Base-by-base conservation (phyloP, 1,140 invertebrate genomes). In the Drosophila sproati region DNA sequence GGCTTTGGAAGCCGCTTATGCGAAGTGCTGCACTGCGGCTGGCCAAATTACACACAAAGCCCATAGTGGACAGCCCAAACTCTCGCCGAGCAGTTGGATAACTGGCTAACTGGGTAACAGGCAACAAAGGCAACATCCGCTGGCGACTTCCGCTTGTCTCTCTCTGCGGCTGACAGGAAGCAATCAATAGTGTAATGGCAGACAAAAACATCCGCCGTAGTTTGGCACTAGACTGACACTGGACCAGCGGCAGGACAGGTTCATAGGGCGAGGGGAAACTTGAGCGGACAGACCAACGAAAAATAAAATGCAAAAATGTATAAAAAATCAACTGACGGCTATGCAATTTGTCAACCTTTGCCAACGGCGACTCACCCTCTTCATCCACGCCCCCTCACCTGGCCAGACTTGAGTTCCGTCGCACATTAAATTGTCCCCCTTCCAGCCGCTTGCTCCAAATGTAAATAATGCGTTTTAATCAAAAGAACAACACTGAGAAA, bases 131-230 rank as follows among this genome's bases (percentile, higher is more conserved):
- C 64, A 74, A 80, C 86, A 82, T 90, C 86, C 86, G 86, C 67
- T 52, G 55, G 34, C 61, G 56, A 62, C 76, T 78, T 81, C 86
- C 86, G 81, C 72, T 82, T 75, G 31, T 55, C 47, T 29, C 69
- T 37, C 43, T 5, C 6, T 54, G 6, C 20, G 10, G 32, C 85
- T 89, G 88, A 89, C 88, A 91, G 88, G 88, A 91, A 89, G 85
- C 81, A 91, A 91, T 91, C 88, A 91, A 91, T 91, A 91, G 89
- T 88, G 80, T 91, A 83, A 87, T 82, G 78, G 80, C 89, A 81
- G 88, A 91, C 89, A 91, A 85, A 80, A 80, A 83, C 81, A 91
- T 89, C 87, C 87, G 82, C 77, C 73, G 61, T 77, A 77, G 78
- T 82, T 82, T 78, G 71, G 37, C 67, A 70, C 57, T 74, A 35